Percentiles rank a stretch among this genome's conserved stretches.
phyloP scores from a whole-genome alignment of 1,140 invertebrate species.

The Theocolax elegans region DNA sequence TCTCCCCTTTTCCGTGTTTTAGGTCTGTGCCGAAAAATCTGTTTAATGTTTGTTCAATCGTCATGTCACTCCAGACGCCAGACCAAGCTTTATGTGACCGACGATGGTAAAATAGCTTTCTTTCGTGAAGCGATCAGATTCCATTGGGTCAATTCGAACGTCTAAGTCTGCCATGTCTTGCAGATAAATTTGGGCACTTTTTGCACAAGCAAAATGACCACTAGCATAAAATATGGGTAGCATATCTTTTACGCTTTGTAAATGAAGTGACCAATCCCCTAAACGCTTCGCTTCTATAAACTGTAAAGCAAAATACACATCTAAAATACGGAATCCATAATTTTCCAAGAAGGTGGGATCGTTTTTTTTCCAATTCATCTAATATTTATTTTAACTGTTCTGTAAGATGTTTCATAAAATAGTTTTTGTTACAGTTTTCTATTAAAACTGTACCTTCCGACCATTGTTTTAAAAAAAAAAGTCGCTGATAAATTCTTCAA shows the following conservation, averaged over 20 bases:
- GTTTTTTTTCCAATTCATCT: constrained; percentile 44
- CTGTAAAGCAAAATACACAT: constrained; percentile 22
- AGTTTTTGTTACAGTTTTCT: too few species aligned
- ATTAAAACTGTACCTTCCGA: too few species aligned
- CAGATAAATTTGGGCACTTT: too few species aligned
- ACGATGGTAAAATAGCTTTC: constrained; percentile 52
- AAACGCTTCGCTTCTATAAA: constrained; percentile 45
- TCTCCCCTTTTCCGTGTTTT: constrained; percentile 40
- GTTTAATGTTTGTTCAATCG: too few species aligned
- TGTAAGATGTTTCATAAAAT: too few species aligned
- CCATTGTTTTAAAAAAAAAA: constrained; percentile 12
- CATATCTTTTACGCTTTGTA: constrained; percentile 48
- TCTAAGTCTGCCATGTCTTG: constrained; percentile 48
- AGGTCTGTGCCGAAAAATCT: constrained; percentile 50
- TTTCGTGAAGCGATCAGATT: constrained; percentile 50
- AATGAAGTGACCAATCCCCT: constrained; percentile 51
- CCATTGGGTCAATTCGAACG: constrained; percentile 46
- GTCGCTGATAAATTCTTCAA: not conserved
- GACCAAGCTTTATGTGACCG: constrained; percentile 58
- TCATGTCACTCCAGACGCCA: constrained; percentile 59
- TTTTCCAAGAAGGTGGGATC: constrained; percentile 11
- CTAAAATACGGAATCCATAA: constrained; percentile 42
- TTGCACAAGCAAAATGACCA: too few species aligned
- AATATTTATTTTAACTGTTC: constrained; percentile 40
- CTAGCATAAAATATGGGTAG: too few species aligned